Percentiles rank a stretch among this genome's conserved stretches.
Evolutionary conservation across 2,888 invertebrate species (phyloP).

Genomic region (Mesorhabditis belari): DNA sequence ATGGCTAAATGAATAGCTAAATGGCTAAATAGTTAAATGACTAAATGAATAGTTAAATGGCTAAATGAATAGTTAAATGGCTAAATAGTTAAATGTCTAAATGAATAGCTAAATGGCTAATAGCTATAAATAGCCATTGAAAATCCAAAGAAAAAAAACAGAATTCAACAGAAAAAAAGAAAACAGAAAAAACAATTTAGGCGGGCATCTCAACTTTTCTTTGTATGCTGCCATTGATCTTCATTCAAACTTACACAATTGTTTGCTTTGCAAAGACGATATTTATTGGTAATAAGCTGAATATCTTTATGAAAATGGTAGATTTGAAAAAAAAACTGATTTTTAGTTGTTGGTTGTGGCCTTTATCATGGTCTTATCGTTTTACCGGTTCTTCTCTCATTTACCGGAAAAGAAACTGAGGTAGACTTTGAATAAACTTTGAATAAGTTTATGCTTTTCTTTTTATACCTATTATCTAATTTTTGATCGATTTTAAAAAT

Average conservation of each 20-base stretch:
- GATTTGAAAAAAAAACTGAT: too few species aligned
- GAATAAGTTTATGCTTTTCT: too few species aligned
- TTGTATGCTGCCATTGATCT: constrained; percentile 50
- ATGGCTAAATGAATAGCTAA: not conserved
- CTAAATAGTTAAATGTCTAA: too few species aligned
- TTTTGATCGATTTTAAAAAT: too few species aligned
- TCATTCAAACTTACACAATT: constrained; percentile 51
- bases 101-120: too few species aligned
- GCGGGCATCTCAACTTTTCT: constrained; percentile 40
- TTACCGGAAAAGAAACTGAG: not conserved
- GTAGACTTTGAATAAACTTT: not conserved
- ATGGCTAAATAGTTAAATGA: too few species aligned
- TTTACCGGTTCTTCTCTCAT: not conserved
- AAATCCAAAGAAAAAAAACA: too few species aligned
- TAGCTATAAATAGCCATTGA: too few species aligned
- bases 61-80: too few species aligned
- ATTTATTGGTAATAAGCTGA: constrained; percentile 29
- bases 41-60: too few species aligned
- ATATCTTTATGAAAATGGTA: constrained; percentile 1
- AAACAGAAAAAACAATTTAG: constrained; percentile 7
- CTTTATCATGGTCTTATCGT: not conserved
- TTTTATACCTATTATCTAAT: too few species aligned
- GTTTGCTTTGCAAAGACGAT: constrained; percentile 49
- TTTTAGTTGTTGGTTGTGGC: not conserved
- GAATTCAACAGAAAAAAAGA: too few species aligned